Base-by-base conservation (phyloP, 1,140 invertebrate genomes). In the Bombus vancouverensis region DNA sequence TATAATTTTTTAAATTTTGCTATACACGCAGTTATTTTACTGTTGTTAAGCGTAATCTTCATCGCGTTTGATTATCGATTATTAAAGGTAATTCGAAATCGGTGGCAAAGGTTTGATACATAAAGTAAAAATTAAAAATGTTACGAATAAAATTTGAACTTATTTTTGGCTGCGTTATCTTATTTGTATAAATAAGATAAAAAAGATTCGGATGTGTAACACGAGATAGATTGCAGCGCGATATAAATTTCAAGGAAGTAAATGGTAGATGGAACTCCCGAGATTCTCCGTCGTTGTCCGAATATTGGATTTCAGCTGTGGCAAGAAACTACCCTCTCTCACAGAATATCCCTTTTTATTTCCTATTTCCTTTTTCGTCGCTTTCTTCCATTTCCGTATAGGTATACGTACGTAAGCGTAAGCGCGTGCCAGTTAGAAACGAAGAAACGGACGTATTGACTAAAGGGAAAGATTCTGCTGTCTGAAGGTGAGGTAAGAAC, bases 231-330 rank as follows among this genome's bases (percentile, higher is more conserved):
- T 89, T 81, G 88, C 37, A 47, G 77, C 22, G 34, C 71, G 80
- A 83, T 83, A 89, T 89, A 89, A 89, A 89, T 89, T 89, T 89
- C 76, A 88, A 74, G 82, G 79, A 88, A 89, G 87, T 87, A 87
- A 89, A 81, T 78, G 76, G 87, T 83, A 87, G 87, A 87, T 72
- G 73, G 73, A 89, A 84, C 66, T 87, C 75, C 53, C 37, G 88
- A 87, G 78, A 89, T 83, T 84, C 81, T 77, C 32, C 62, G 44
- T 73, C 80, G 66, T 68, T 90, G 85, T 90, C 73, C 89, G 85
- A 89, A 90, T 89, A 87, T 90, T 90, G 88, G 88, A 90, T 90
- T 90, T 81, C 68, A 87, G 65, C 71, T 57, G 39, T 59, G 81
- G 76, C 73, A 87, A 84, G 89, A 87, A 89, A 84, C 65, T 81